Conservation (phyloP, 1,140 invertebrate genomes). For the Orussus abietinus region DNA sequence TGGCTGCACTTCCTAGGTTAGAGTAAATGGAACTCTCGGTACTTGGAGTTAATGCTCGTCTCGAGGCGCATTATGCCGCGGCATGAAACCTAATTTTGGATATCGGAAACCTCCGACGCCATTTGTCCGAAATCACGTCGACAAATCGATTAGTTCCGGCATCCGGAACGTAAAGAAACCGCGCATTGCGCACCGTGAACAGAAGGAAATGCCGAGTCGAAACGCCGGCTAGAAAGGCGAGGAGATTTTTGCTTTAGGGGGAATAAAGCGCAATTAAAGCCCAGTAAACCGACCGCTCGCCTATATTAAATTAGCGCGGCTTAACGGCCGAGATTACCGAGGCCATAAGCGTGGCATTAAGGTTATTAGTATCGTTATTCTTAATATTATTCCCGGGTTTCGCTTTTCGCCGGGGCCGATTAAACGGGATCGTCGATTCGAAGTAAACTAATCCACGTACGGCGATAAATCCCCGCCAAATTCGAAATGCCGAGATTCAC, state of each 20-base stretch:
- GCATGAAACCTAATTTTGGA: too few species aligned
- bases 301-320: constrained; percentile 20
- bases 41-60: too few species aligned
- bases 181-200: not conserved
- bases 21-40: too few species aligned
- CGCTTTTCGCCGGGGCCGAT: too few species aligned
- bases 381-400: constrained; percentile 17
- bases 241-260: constrained; percentile 11
- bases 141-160: constrained; percentile 1
- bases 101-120: constrained; percentile 1
- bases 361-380: constrained; percentile 9
- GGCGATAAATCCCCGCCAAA: too few species aligned
- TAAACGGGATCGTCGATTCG: too few species aligned
- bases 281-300: constrained; percentile 3
- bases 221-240: constrained; percentile 10
- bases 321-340: constrained; percentile 14
- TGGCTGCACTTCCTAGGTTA: too few species aligned
- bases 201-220: constrained; percentile 3
- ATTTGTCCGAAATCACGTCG: constrained; percentile 13
- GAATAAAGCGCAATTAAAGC: constrained; percentile 21
- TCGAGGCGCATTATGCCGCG: too few species aligned
- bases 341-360: constrained; percentile 17
- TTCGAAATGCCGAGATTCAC: too few species aligned
- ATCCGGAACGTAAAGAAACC: not conserved
- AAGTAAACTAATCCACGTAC: too few species aligned